Base-by-base conservation (phyloP, 2,113 vertebrate genomes). In the Climacteris rufus region DNA sequence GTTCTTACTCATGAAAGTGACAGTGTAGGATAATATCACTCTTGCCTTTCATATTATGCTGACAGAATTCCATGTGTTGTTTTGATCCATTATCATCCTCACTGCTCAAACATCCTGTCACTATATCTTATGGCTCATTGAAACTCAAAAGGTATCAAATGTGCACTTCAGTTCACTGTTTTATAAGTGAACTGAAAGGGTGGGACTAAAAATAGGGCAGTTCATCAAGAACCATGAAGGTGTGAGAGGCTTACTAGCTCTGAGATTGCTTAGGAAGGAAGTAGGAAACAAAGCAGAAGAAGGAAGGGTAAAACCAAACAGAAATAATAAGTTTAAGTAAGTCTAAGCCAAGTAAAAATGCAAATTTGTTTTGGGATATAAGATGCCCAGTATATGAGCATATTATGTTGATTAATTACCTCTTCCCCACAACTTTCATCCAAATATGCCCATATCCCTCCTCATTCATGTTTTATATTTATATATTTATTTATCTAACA, bases 1-100 rank as follows among this genome's bases (percentile, higher is more conserved):
- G 24, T 49, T 88, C 44, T 87, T 44, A 61, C 37, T 83, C 57
- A 4, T 81, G 60, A 76, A 92, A 93, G 31, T 83, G 85, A 74
- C 72, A 92, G 35, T 33, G 52, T 87, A 64, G 49, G 52, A 27
- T 44, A 88, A 37, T 49, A 90, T 63, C 84, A 70, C 22, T 94
- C 69, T 54, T 81, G 35, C 71, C 64, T 78, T 87, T 89, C 45
- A 16, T 71, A 52, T 37, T 87, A 71, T 49, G 69, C 68, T 90
- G 83, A 86, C 44, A 57, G 49, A 66, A 74, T 82, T 79, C 1
- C 1, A 0, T 2, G 3, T 71, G 42, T 75, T 96, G 72, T 86
- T 97, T 88, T 90, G 79, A 94, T 93, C 60, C 44, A 65, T 88
- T 94, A 69, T 89, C 22, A 59, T 87, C 37, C 31, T 64, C 40